Evolutionary conservation across 2,113 vertebrate genomes (phyloP).

Genomic region (Ivindomyrus marchei): DNA sequence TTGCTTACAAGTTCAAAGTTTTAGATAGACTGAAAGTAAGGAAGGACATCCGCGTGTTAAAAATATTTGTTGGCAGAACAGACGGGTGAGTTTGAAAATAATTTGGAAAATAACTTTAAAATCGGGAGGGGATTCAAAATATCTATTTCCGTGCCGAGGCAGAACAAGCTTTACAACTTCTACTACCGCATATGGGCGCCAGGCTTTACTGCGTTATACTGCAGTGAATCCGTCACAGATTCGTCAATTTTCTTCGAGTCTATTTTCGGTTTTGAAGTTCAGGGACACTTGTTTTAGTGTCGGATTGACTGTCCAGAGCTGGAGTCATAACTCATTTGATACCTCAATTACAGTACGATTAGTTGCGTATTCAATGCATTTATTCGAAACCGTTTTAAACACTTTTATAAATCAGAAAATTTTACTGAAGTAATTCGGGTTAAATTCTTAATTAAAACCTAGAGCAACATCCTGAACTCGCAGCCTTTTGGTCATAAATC

Average conservation of each 20-base stretch:
- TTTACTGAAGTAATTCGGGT: neutral
- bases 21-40: neutral
- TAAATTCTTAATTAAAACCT: neutral
- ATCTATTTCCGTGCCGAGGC: neutral
- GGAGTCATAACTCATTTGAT: neutral
- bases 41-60: neutral
- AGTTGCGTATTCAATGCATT: neutral
- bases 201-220: neutral
- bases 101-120: neutral
- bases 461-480: neutral
- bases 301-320: neutral
- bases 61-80: neutral
- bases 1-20: neutral
- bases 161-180: neutral
- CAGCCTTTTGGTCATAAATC: neutral
- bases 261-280: neutral
- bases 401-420: neutral
- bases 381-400: neutral
- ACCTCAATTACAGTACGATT: neutral
- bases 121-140: neutral
- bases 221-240: neutral
- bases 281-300: neutral
- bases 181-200: neutral
- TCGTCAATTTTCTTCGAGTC: neutral
- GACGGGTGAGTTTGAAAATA: neutral